These are phyloP conservation scores for Rattus rattus DNA, from an alignment of 2,113 vertebrate species.

Conservation along the genomic window DNA sequence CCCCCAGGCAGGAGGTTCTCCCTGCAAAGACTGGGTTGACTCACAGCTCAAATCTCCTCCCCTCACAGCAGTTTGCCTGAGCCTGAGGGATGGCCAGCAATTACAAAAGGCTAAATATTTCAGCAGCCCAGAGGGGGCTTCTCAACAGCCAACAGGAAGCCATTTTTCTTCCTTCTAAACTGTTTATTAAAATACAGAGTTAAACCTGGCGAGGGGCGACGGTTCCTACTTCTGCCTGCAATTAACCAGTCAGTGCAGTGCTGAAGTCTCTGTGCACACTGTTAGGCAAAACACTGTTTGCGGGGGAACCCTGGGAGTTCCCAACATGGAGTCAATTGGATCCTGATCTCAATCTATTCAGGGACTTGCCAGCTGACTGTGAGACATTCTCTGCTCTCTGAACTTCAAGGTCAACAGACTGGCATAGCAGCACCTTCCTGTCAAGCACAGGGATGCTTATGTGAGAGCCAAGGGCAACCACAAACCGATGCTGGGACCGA, in stretches of 20 bases:
- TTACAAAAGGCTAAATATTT: conserved; percentile 84
- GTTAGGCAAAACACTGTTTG: conserved; percentile 16
- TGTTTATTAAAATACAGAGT: conserved; percentile 83
- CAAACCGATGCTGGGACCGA: neutral
- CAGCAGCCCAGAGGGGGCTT: conserved; percentile 81
- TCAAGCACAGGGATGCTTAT: rapidly evolving
- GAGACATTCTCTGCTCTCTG: neutral
- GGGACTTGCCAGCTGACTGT: rapidly evolving
- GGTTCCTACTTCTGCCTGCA: conserved; percentile 69
- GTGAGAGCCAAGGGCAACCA: neutral
- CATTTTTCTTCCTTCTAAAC: conserved; percentile 82
- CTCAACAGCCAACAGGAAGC: conserved; percentile 76
- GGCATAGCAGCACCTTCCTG: neutral
- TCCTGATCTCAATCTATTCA: neutral
- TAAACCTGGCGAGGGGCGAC: conserved; percentile 79
- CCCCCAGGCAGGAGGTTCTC: conserved; percentile 58
- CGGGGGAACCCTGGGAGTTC: neutral
- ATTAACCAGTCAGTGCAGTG: conserved; percentile 48
- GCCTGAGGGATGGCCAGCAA: conserved; percentile 84
- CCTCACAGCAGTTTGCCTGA: conserved; percentile 46
- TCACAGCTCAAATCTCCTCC: conserved; percentile 71
- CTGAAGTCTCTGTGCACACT: neutral
- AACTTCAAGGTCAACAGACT: neutral
- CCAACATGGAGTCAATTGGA: neutral
- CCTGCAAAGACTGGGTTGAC: conserved; percentile 63